Base-by-base conservation (phyloP, 1,140 invertebrate genomes). In the Leptinotarsa lineolata region DNA sequence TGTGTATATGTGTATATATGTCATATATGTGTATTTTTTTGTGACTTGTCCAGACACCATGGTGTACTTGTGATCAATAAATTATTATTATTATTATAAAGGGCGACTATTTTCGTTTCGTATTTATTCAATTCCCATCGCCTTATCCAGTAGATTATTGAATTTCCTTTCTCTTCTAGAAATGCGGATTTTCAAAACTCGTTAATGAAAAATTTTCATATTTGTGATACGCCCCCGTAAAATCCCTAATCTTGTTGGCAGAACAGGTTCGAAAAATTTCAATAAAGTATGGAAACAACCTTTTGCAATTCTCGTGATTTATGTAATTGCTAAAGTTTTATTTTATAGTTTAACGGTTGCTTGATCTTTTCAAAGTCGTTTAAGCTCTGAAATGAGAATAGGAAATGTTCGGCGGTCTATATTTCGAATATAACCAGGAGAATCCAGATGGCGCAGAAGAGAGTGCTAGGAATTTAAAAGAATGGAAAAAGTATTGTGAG, bases 331-430 rank as follows among this genome's bases (percentile, higher is more conserved):
- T 18, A 54, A 54, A 54, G 48, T 54, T 54, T 54, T 54, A 54
- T 54, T 54, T 54, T 54, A 54, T 54, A 54, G 48, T 54, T 54
- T 54, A 54, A 54, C 48, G 48, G 48, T 54, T 16, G 48, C 48
- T 54, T 54, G 48, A 54, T 54, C 48, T 54, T 54, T 54, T 54
- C 48, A 54, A 54, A 54, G 48, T 54, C 48, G 48, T 54, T 54
- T 54, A 54, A 54, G 48, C 48, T 18, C 48, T 54, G 48, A 54
- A 54, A 54, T 54, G 48, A 54, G 48, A 54, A 54, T 54, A 54
- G 48, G 48, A 54, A 54, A 54, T 54, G 48, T 39, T 39, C 30
- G 30, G 30, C 30, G 30, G 30, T 54, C 48, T 54, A 54, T 54
- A 54, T 54, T 54, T 54, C 48, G 48, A 18, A 54, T 18, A 54